Evolutionary conservation across 2,888 invertebrate species (phyloP).

Genomic region (Antheraea yamamai): DNA sequence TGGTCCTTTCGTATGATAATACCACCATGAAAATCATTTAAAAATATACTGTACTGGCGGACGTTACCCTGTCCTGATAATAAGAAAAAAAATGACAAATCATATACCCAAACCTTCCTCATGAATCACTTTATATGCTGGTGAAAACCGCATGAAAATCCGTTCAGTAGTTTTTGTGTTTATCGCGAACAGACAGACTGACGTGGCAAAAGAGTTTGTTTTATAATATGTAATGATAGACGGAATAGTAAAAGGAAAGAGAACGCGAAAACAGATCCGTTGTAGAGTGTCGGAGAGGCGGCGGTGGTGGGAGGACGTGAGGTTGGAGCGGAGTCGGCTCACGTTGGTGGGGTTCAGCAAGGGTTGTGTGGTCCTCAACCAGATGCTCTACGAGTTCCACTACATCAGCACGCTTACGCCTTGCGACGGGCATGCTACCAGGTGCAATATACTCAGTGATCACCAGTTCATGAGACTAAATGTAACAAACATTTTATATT

Average conservation of each 20-base stretch:
- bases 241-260: not conserved
- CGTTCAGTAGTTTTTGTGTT: too few species aligned
- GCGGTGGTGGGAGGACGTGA: slow-evolving; percentile 79
- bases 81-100: too few species aligned
- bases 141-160: too few species aligned
- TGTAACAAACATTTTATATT: too few species aligned
- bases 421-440: slow-evolving; percentile 83
- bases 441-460: slow-evolving; percentile 41
- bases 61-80: too few species aligned
- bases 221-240: not conserved
- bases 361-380: slow-evolving; percentile 96
- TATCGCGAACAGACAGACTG: too few species aligned
- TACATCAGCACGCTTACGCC: slow-evolving; percentile 86
- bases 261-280: not conserved
- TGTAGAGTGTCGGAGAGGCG: not conserved
- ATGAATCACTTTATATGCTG: too few species aligned
- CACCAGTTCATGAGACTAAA: not conserved
- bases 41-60: too few species aligned
- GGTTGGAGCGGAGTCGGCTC: slow-evolving; percentile 82
- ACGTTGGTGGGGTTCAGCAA: slow-evolving; percentile 94
- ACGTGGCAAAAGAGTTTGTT: too few species aligned
- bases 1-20: too few species aligned
- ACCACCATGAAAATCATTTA: too few species aligned
- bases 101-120: too few species aligned
- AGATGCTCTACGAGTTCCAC: slow-evolving; percentile 92